phyloP scores from a whole-genome alignment of 2,113 vertebrate species.

The Gymnobelideus leadbeateri region DNA sequence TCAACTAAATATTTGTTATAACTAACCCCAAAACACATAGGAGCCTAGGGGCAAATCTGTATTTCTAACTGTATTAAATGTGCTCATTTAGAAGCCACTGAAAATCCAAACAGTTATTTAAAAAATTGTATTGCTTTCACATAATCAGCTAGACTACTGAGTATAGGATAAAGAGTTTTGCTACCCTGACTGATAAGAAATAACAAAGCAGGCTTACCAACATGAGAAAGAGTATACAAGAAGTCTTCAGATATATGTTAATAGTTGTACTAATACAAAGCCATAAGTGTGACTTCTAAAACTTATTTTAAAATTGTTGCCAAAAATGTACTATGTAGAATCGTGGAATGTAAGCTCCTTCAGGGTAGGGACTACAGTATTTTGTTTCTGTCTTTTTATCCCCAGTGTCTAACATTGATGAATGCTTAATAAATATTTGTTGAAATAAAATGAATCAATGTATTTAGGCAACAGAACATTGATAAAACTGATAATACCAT shows the following conservation, averaged over 20 bases:
- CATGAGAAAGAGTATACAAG: constrained; percentile 68
- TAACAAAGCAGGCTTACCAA: constrained; percentile 74
- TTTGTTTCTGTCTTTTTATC: neutral
- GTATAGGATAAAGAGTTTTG: constrained; percentile 75
- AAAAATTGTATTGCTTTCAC: constrained; percentile 78
- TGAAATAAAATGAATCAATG: constrained; percentile 73
- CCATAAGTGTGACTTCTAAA: constrained; percentile 67
- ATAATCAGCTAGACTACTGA: constrained; percentile 78
- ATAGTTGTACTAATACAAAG: constrained; percentile 72
- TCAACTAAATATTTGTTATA: constrained; percentile 78
- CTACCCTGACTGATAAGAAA: constrained; percentile 68
- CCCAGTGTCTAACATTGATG: neutral
- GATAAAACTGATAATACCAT: constrained; percentile 68
- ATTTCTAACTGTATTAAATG: constrained; percentile 78
- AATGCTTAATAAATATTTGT: neutral
- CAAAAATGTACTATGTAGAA: constrained; percentile 58
- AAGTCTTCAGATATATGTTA: constrained; percentile 68
- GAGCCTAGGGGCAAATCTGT: constrained; percentile 74
- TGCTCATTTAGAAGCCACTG: constrained; percentile 78
- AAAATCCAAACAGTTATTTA: constrained; percentile 81
- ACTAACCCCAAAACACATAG: constrained; percentile 76
- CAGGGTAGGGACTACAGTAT: neutral
- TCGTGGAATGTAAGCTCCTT: constrained; percentile 54
- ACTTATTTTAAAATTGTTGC: constrained; percentile 68
- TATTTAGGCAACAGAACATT: constrained; percentile 71